Base-by-base conservation (phyloP, 2,797 vertebrate genomes). In the Eulemur coronatus region DNA sequence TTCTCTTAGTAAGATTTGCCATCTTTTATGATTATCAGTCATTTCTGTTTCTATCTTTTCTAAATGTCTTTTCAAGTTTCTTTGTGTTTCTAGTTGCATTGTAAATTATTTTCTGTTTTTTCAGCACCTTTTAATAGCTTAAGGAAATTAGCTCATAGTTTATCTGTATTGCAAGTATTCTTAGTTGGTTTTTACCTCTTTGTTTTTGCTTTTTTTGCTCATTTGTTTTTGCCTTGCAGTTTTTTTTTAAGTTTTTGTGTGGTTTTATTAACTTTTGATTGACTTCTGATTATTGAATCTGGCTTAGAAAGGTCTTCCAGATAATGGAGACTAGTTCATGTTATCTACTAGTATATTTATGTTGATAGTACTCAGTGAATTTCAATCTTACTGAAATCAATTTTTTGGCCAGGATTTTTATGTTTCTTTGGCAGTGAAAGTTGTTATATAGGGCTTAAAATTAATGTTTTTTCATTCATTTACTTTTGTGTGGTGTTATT, bases 151-250 rank as follows among this genome's bases (percentile, higher is more conserved):
- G 22, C 38, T 24, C 18, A 1, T 73, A 46, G 15, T 84, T 10
- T 92, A 22, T 65, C 30, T 50, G 13, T 78, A 26, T 86, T 96
- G 4, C n/a, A 93, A 61, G 50, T 95, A 81, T 35, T 91, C 15
- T 41, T 69, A 84, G 28, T 85, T 84, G 50, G 2, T 85, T 73
- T 94, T 96, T 26, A 89, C 70, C 41, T 79, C 63, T 97, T 81
- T 82, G 28, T 17, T 95, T 96, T 84, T 61, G 20, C n/a, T 87
- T 84, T 92, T 35, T 28, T 33, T 73, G 76, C 72, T 13, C 88
- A 79, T 76, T 96, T 89, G 50, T 33, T 86, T 96, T 94, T 85
- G 7, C 26, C 70, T 84, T 93, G 10, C 11, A 50, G 15, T 82
- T 84, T n/a, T 87, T 87, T 78, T 35, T 76, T 61, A 73, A 57